These are phyloP conservation scores for Drosophila algonquin DNA, from an alignment of 2,888 invertebrate genomes.

Conservation along the genomic window DNA sequence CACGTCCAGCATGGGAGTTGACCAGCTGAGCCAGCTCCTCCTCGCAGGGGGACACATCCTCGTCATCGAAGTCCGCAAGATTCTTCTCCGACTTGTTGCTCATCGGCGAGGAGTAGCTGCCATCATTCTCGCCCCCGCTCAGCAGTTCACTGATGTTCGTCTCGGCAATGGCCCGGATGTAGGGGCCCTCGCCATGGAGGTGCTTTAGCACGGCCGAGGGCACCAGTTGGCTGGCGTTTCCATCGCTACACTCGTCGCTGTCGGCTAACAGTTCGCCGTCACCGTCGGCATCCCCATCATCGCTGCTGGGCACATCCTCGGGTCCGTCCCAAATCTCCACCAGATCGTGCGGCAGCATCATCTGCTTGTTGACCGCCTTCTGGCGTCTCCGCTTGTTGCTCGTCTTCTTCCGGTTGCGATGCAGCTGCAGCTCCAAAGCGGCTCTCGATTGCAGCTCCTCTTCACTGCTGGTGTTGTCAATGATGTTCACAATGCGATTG, in stretches of 20 bases:
- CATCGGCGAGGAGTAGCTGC: constrained; percentile 96
- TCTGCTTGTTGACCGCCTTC: constrained; percentile 72
- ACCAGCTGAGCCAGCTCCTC: constrained; percentile 92
- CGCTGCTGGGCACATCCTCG: constrained; percentile 83
- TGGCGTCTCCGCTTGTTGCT: constrained; percentile 82
- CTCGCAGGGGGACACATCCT: constrained; percentile 94
- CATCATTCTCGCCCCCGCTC: constrained; percentile 89
- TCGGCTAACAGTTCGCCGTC: constrained; percentile 83
- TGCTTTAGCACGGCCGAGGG: constrained; percentile 83
- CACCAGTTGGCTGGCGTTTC: constrained; percentile 81
- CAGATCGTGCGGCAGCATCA: constrained; percentile 84
- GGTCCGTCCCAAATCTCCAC: constrained; percentile 87
- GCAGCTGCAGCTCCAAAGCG: constrained; percentile 77
- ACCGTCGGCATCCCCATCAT: constrained; percentile 81
- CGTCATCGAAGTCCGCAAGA: constrained; percentile 97
- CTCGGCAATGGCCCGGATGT: constrained; percentile 84
- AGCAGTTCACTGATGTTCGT: constrained; percentile 83
- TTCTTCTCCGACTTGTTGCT: constrained; percentile 97
- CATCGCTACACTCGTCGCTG: constrained; percentile 84
- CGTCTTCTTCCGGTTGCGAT: constrained; percentile 82
- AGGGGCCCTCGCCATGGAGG: constrained; percentile 85
- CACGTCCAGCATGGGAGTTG: constrained; percentile 84
- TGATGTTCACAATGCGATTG: constrained; percentile 82
- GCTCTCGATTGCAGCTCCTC: constrained; percentile 81
- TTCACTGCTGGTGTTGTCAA: constrained; percentile 83